Evolutionary conservation across 53 echinoderm and acorn worm species (phyloP).

Genomic region (Holothuria leucospilota): DNA sequence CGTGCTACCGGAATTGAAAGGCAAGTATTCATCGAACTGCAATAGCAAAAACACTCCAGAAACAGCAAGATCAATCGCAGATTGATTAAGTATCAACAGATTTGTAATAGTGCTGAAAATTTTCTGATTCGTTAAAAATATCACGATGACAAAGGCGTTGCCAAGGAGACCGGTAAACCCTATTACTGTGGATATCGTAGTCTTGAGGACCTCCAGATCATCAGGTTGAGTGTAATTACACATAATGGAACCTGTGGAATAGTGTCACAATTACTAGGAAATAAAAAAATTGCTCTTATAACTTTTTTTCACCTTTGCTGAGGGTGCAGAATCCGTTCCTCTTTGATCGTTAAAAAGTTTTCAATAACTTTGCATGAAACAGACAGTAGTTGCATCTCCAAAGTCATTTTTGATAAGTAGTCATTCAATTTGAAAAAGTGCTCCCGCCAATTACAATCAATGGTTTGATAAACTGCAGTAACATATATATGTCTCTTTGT

Average conservation of each 20-base stretch:
- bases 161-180: conserved; percentile 38
- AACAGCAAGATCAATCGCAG: conserved; percentile 27
- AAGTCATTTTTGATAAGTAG: too few species aligned
- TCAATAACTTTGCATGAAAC: too few species aligned
- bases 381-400: too few species aligned
- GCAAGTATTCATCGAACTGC: not conserved
- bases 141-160: conserved; percentile 33
- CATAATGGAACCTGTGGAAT: not conserved
- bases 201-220: conserved; percentile 14
- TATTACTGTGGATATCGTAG: conserved; percentile 6
- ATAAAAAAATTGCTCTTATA: not conserved
- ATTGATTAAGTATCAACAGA: conserved; percentile 38
- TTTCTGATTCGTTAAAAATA: conserved; percentile 17
- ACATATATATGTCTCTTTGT: too few species aligned
- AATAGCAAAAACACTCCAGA: conserved; percentile 3
- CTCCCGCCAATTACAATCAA: too few species aligned
- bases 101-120: conserved; percentile 42
- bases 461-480: too few species aligned
- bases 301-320: not conserved
- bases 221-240: not conserved
- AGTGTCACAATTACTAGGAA: not conserved
- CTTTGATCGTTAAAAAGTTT: too few species aligned
- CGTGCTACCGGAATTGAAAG: not conserved
- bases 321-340: too few species aligned
- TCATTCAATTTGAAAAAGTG: too few species aligned